Percentiles rank a stretch among this genome's conserved stretches.
Evolutionary conservation across 2,113 vertebrate species (phyloP).

Genomic region (Calyptommatus sinebrachiatus): DNA sequence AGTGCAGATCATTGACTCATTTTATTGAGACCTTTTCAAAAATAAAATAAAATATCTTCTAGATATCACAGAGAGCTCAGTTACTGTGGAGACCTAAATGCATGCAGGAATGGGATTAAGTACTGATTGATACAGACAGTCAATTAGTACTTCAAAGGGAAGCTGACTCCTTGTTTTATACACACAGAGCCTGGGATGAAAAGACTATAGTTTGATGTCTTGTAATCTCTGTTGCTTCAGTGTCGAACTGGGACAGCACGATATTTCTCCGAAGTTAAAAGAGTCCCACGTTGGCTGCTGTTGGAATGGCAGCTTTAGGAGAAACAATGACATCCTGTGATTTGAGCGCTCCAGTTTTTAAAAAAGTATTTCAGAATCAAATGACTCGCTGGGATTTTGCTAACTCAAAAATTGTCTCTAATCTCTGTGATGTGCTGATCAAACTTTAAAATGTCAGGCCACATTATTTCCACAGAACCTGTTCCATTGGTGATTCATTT

Average conservation of each 20-base stretch:
- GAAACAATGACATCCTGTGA: slow-evolving; percentile 70
- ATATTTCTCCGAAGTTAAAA: slow-evolving; percentile 72
- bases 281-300: slow-evolving; percentile 59
- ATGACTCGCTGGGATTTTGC: slow-evolving; percentile 63
- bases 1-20: slow-evolving; percentile 28
- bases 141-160: slow-evolving; percentile 79
- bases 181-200: slow-evolving; percentile 67
- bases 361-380: slow-evolving; percentile 66
- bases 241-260: slow-evolving; percentile 60
- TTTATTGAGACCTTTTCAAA: slow-evolving; percentile 28
- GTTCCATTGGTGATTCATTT: slow-evolving; percentile 78
- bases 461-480: slow-evolving; percentile 72
- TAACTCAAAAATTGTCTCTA: slow-evolving; percentile 75
- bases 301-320: slow-evolving; percentile 63
- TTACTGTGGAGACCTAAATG: slow-evolving; percentile 71
- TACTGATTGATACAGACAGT: slow-evolving; percentile 76
- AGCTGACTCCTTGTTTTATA: slow-evolving; percentile 71
- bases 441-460: slow-evolving; percentile 74
- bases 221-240: slow-evolving; percentile 71
- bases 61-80: slow-evolving; percentile 44
- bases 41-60: slow-evolving; percentile 45
- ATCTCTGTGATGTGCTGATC: slow-evolving; percentile 75
- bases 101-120: slow-evolving; percentile 68
- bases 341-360: slow-evolving; percentile 66
- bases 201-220: slow-evolving; percentile 69